Base-by-base conservation (phyloP, 1,140 invertebrate genomes). In the Amphibalanus amphitrite region DNA sequence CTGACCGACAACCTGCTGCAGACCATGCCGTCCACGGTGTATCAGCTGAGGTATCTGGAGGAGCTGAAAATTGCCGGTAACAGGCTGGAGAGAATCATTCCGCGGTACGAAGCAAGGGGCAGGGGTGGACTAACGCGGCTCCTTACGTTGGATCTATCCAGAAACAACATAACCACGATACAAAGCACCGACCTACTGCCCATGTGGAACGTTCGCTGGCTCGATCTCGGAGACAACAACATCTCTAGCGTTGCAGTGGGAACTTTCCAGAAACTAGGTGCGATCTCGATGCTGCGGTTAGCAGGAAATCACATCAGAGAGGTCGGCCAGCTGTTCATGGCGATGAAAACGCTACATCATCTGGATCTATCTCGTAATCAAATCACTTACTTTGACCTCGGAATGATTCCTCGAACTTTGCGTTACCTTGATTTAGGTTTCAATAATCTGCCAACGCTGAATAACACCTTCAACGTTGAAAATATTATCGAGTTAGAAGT, bases 161-260 rank as follows among this genome's bases (percentile, higher is more conserved):
- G 90, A 78, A 94, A 95, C 81, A 82, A 86, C 75, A 86, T 95
- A 71, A 84, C 86, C 67, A 85, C 84, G 76, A 85, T 95, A 74
- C 88, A 92, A 76, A 83, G 85, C 69, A 87, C 89, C 75, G 87
- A 93, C 29, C 85, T 95, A 74, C 86, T 85, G 79, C 95, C 93
- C 79, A 89, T 89, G 76, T 89, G 87, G 25, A 78, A 85, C 82
- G 83, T 96, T 65, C 88, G 91, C 79, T 92, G 94, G 80, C 82
- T 97, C 10, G 92, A 95, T 81, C 83, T 95, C 75, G 90, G 91
- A 47, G 89, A 92, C 80, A 96, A 96, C 81, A 85, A 89, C 77
- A 93, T 96, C 73, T 85, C 86, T 40, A 87, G 87, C 75, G 87
- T 95, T 30, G 76, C 76, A 80, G 89, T 91, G 72, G 91, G 92